Evolutionary conservation across 2,113 vertebrate genomes (phyloP), one percentile per base, ranked within the genome.

Genomic region (Clarias macrocephalus): DNA sequence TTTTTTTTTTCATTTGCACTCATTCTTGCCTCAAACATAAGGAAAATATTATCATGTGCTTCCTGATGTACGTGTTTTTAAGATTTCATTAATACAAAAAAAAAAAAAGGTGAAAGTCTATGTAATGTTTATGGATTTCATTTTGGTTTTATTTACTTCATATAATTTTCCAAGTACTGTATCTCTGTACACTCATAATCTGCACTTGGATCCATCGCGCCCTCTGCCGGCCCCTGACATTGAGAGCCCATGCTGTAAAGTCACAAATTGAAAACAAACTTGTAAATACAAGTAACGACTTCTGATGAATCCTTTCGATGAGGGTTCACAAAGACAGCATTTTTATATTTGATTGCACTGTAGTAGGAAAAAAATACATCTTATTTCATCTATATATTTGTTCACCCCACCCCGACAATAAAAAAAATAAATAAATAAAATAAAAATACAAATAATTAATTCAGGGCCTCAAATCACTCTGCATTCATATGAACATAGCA

Each of bases 61-160:
- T 65, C 25, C 8, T 65, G 9, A 3, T 63, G 28, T 59, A 59
- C 1, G 10, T 68, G n/a, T 68, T 2, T 66, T 28, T 68, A 68
- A 18, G 4, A 30, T 68, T 30, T 28, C 42, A 7, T 6, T 42
- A 42, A 42, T 42, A 5, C 2, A 42, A 42, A 37, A 37, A 37
- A 37, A 37, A 42, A 48, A 48, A 48, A 7, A 8, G 48, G 48
- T n/a, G 25, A 65, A 25, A 65, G 63, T 25, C 23, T 65, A 33
- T 13, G 25, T 65, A n/a, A n/a, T 21, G 7, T 21, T 8, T 72
- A 37, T 37, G 30, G 2, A 72, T 72, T 37, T 72, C 6, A 72
- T 72, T 72, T 72, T 37, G 30, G 48, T 52, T n/a, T 52, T 30
- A 68, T 89, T 86, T 89, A 21, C 57, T 30, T 86, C 75, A 86